Evolutionary conservation across 2,113 vertebrate species (phyloP).

Genomic region (Gracilinanus agilis): DNA sequence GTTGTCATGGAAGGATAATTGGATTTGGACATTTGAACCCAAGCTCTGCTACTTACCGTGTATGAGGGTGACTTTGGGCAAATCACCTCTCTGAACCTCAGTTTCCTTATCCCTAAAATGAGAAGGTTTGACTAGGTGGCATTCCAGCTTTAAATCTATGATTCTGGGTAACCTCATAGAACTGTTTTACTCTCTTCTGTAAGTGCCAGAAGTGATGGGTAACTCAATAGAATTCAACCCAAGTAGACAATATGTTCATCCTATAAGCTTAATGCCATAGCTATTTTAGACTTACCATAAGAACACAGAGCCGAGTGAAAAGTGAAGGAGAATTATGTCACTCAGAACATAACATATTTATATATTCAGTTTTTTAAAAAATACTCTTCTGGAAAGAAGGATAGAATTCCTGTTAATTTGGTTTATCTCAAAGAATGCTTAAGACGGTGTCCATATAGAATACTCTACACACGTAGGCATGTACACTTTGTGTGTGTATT

Average conservation of each 20-base stretch:
- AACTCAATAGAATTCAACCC: conserved; percentile 17
- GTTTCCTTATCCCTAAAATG: too few relatives aligned
- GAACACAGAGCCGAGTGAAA: conserved; percentile 24
- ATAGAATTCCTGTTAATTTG: background rate
- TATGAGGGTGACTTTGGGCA: background rate
- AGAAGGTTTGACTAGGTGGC: too few relatives aligned
- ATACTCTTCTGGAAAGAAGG: conserved; percentile 1
- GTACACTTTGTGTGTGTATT: too few relatives aligned
- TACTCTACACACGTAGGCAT: too few relatives aligned
- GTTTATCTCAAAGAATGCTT: background rate
- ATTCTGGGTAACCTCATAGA: too few relatives aligned
- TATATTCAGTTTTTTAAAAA: conserved; percentile 21
- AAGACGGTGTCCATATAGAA: too few relatives aligned
- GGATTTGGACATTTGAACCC: background rate
- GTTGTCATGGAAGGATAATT: background rate
- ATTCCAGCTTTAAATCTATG: too few relatives aligned
- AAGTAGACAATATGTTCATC: background rate
- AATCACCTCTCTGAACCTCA: too few relatives aligned
- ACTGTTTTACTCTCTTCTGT: conserved; percentile 22
- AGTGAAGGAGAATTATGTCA: background rate
- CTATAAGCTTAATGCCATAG: background rate
- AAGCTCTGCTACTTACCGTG: background rate
- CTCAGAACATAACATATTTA: conserved; percentile 19
- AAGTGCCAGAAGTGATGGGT: background rate
- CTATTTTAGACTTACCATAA: background rate